Evolutionary conservation across 1,140 invertebrate species (phyloP).

Genomic region (Ridgeia piscesae): DNA sequence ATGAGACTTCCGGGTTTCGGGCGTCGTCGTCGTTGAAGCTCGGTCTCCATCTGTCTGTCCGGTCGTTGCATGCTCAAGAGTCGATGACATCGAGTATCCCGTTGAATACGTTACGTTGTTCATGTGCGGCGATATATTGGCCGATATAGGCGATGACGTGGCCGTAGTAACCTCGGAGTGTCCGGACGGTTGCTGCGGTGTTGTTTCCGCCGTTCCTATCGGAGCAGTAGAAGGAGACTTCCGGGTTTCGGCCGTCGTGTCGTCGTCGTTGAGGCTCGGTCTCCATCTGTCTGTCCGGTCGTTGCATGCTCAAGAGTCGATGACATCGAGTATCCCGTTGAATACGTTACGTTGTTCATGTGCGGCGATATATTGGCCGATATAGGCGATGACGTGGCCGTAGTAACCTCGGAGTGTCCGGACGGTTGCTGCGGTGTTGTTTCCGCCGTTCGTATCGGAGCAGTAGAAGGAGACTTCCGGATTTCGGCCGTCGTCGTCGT

Average conservation of each 20-base stretch:
- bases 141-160: background rate
- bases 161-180: background rate
- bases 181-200: background rate
- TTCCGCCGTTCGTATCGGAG: too few species aligned
- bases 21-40: background rate
- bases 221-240: background rate
- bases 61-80: background rate
- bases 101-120: background rate
- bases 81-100: background rate
- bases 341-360: too few species aligned
- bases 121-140: background rate
- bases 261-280: background rate
- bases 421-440: too few species aligned
- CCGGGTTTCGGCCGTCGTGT: background rate
- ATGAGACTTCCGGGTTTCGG: too few species aligned
- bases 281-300: background rate
- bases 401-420: too few species aligned
- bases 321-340: too few species aligned
- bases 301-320: background rate
- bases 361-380: too few species aligned
- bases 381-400: too few species aligned
- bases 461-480: too few species aligned
- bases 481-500: too few species aligned
- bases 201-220: background rate
- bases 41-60: background rate